Conservation (phyloP, 2,113 vertebrate species). For the Proteles cristata region DNA sequence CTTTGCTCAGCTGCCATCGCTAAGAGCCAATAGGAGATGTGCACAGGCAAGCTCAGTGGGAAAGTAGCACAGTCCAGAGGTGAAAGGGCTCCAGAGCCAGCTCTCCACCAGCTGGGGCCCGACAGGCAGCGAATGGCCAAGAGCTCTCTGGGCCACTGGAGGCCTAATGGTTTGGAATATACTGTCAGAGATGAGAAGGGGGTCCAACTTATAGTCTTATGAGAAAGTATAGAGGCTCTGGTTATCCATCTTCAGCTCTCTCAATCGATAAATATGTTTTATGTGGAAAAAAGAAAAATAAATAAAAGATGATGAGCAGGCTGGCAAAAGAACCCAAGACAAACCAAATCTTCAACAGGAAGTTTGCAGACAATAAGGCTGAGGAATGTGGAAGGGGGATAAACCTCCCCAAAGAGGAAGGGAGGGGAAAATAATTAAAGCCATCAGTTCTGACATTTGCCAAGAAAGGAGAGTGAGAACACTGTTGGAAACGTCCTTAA, state of each 20-base stretch:
- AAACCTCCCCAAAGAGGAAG: background rate
- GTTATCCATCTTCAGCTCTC: conserved; percentile 31
- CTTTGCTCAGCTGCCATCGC: conserved; percentile 43
- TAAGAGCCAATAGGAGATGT: background rate
- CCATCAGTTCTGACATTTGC: conserved; percentile 33
- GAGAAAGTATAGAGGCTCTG: background rate
- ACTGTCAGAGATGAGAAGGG: background rate
- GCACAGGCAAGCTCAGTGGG: background rate
- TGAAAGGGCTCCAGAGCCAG: background rate
- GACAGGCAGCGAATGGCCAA: background rate
- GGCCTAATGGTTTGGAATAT: background rate
- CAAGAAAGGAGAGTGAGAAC: background rate
- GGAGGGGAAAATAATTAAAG: conserved; percentile 42
- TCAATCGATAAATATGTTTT: conserved; percentile 51
- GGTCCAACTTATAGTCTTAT: conserved; percentile 6
- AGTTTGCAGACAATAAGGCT: conserved; percentile 49
- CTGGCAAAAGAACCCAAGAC: conserved; percentile 56
- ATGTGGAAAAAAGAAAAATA: background rate
- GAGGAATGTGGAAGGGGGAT: background rate
- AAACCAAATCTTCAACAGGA: conserved; percentile 70
- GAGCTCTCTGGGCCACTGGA: background rate
- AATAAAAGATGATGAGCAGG: conserved; percentile 39
- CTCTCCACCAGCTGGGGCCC: background rate
- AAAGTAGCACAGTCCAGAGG: background rate
- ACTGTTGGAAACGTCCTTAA: background rate